Percentiles rank a stretch among this genome's conserved stretches.
Evolutionary conservation across 2,113 vertebrate species (phyloP).

Genomic region (Danio rerio): DNA sequence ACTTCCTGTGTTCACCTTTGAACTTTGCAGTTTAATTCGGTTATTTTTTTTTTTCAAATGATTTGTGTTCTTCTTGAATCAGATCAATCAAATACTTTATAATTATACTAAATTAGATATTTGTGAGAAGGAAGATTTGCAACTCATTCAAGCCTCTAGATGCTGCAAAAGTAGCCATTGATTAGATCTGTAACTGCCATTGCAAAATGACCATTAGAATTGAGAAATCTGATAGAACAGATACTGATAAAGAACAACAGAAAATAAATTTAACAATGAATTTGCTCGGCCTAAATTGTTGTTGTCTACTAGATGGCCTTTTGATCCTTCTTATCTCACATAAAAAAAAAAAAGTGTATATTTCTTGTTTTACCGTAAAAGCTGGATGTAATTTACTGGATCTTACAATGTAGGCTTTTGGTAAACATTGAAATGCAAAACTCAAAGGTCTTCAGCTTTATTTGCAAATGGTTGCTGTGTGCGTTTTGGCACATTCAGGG

Average conservation of each 20-base stretch:
- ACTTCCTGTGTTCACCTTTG: background rate
- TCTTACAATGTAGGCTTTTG: background rate
- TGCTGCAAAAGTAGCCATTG: background rate
- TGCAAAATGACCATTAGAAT: background rate
- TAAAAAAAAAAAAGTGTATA: background rate
- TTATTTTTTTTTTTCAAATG: background rate
- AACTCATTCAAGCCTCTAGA: background rate
- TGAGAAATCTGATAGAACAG: background rate
- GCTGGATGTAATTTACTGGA: conserved; percentile 11
- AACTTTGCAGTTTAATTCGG: background rate
- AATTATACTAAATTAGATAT: background rate
- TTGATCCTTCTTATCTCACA: background rate
- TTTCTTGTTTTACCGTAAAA: background rate
- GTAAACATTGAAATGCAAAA: background rate
- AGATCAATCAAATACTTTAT: background rate
- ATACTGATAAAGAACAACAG: too few relatives aligned
- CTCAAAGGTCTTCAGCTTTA: conserved; percentile 12
- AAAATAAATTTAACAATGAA: background rate
- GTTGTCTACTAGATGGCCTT: background rate
- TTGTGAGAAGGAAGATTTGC: background rate
- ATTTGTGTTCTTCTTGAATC: background rate
- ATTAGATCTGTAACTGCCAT: background rate
- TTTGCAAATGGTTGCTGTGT: background rate
- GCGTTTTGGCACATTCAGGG: background rate
- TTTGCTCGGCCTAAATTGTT: background rate